These are phyloP conservation scores for Patella vulgata DNA, from an alignment of 1,140 invertebrate species.

Conservation along the genomic window DNA sequence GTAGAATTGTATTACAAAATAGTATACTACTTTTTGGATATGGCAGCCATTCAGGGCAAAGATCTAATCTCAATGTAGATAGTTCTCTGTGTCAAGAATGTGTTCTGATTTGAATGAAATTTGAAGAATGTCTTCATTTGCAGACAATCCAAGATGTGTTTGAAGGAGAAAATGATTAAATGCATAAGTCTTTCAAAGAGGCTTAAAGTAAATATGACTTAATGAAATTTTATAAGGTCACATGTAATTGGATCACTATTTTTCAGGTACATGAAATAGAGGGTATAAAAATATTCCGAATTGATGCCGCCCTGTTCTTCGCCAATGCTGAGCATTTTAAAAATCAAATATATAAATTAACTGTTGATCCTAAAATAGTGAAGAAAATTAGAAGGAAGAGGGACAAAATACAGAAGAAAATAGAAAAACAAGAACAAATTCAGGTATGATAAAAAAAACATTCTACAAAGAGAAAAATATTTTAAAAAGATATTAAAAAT, in stretches of 20 bases:
- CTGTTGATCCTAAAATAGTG: constrained; percentile 52
- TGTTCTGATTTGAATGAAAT: too few relatives aligned
- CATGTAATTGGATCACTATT: constrained; percentile 21
- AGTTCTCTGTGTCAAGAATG: too few relatives aligned
- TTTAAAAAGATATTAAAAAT: constrained; percentile 16
- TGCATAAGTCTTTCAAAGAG: too few relatives aligned
- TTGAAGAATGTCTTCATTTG: too few relatives aligned
- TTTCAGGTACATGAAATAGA: constrained; percentile 62
- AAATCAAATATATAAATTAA: constrained; percentile 54
- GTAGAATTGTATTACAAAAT: too few relatives aligned
- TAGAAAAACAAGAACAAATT: constrained; percentile 36
- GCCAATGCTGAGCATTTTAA: constrained; percentile 65
- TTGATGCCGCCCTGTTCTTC: constrained; percentile 64
- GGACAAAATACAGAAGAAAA: constrained; percentile 33
- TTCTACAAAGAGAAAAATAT: constrained; percentile 20
- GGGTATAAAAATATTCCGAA: constrained; percentile 66
- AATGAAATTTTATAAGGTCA: too few relatives aligned
- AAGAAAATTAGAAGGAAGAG: constrained; percentile 40
- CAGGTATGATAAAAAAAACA: constrained; percentile 23
- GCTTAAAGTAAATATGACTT: too few relatives aligned
- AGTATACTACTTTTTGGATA: too few relatives aligned
- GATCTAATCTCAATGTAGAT: too few relatives aligned
- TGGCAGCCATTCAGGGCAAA: too few relatives aligned
- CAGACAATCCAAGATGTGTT: too few relatives aligned
- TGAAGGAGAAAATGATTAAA: too few relatives aligned